Evolutionary conservation across 2,113 vertebrate genomes (phyloP).

Genomic region (Channa maculata): DNA sequence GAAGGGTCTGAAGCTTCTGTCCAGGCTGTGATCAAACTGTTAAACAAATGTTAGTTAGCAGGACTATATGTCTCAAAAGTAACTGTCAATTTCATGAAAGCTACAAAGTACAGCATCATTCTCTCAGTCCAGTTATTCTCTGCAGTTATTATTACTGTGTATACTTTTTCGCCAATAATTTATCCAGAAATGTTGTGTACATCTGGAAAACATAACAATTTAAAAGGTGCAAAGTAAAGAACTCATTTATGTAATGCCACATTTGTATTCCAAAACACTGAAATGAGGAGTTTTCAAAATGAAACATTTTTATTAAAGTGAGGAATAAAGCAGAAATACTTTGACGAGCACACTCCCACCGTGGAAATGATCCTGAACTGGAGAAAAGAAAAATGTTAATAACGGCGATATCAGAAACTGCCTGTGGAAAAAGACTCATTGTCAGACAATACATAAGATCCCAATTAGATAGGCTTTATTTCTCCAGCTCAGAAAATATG

Average conservation of each 20-base stretch:
- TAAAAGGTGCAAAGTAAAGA: slow-evolving; percentile 27
- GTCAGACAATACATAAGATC: slow-evolving; percentile 40
- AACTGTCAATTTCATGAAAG: slow-evolving; percentile 14
- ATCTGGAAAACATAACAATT: slow-evolving; percentile 19
- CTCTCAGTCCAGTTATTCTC: slow-evolving; percentile 21
- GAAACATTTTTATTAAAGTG: slow-evolving; percentile 23
- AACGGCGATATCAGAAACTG: slow-evolving; percentile 21
- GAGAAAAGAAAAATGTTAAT: slow-evolving; percentile 25
- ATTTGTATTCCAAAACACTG: slow-evolving; percentile 21
- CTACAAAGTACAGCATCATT: slow-evolving; percentile 15
- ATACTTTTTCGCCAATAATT: slow-evolving; percentile 24
- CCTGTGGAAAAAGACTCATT: slow-evolving; percentile 31
- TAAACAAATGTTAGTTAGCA: background rate
- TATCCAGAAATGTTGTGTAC: slow-evolving; percentile 21
- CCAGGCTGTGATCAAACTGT: background rate
- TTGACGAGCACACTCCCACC: background rate
- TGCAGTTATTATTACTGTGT: slow-evolving; percentile 20
- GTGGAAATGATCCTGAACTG: slow-evolving; percentile 40
- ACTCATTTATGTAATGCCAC: slow-evolving; percentile 23
- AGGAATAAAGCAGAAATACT: background rate
- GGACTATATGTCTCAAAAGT: background rate
- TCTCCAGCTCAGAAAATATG: slow-evolving; percentile 26
- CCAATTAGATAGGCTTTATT: slow-evolving; percentile 50
- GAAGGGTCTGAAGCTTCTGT: background rate
- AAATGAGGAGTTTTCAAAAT: slow-evolving; percentile 29